Evolutionary conservation across 2,797 vertebrate species (phyloP), one percentile per base, ranked within the genome.

Genomic region (Hybognathus amarus): DNA sequence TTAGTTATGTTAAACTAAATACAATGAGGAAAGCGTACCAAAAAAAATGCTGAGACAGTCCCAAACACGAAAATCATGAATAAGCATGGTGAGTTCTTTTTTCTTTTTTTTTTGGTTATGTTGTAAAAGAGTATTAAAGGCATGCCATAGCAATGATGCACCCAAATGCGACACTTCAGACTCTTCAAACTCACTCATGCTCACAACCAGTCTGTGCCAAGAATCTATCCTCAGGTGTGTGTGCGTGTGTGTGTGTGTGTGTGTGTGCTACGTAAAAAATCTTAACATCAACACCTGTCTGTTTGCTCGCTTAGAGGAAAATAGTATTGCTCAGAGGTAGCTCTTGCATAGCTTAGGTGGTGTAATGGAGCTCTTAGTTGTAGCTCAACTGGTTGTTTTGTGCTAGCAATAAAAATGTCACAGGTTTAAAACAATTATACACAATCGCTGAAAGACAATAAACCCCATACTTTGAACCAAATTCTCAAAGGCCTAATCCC

Each of bases 281-380:
- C 42, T 78, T 47, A 77, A 77, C 73, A 69, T 68, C 66, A 83
- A 68, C 81, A 85, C 22, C 50, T 80, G 56, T 81, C 56, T 83
- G 84, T 86, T 5, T 47, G 63, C 80, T 85, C 2, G 2, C 24
- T 42, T 22, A 36, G 20, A 33, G 18, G 18, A 77, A 63, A 77
- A 42, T 20, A 4, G 6, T 45, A 42, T 59, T 61, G 7, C 12
- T 36, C 50, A 75, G 50, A 54, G 11, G 50, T 74, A n/a, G 30
- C 47, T 33, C 17, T 71, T 71, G 20, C 18, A 54, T 54, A n/a
- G 30, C 2, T 2, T 54, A 54, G 30, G 12, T 56, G 6, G 7
- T 12, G 9, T 74, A 56, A n/a, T n/a, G n/a, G n/a, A n/a, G n/a
- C n/a, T n/a, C n/a, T 56, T 12, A 54, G 33, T 56, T 75, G 52